Evolutionary conservation across 1,140 invertebrate species (phyloP).

Genomic region (Anastrepha ludens): DNA sequence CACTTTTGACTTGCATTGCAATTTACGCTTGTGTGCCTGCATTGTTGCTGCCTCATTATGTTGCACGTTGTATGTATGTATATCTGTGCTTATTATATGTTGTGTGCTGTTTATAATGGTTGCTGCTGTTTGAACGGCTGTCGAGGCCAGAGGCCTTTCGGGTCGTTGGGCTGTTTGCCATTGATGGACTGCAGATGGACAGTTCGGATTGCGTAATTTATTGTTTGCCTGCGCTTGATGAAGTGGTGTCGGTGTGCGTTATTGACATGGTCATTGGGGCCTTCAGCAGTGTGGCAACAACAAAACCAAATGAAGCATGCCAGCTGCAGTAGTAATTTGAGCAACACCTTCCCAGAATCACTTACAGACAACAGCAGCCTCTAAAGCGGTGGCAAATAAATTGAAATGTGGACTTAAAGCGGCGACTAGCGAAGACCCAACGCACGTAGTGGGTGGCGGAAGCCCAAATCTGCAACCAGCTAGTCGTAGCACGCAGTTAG

Average conservation of each 20-base stretch:
- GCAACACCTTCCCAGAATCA: conserved; percentile 39
- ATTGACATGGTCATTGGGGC: conserved; percentile 47
- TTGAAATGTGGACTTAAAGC: conserved; percentile 45
- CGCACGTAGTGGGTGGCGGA: conserved; percentile 20
- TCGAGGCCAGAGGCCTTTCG: not conserved
- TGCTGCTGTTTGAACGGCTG: not conserved
- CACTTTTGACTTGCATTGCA: conserved; percentile 4
- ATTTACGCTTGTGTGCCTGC: conserved; percentile 58
- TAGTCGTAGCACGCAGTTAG: conserved; percentile 15
- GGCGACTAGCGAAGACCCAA: not conserved
- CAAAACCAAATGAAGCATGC: not conserved
- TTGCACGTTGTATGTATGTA: not conserved
- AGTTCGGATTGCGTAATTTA: conserved; percentile 73
- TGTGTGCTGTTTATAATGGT: conserved; percentile 17
- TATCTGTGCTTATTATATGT: not conserved
- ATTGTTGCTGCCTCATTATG: conserved; percentile 68
- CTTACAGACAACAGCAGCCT: not conserved
- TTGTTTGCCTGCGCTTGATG: conserved; percentile 69
- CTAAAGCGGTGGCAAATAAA: conserved; percentile 31
- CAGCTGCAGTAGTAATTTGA: conserved; percentile 36
- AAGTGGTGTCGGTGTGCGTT: conserved; percentile 66
- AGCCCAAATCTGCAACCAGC: not conserved
- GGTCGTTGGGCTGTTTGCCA: conserved; percentile 55
- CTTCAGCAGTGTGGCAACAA: not conserved
- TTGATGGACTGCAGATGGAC: conserved; percentile 73